Conservation (phyloP, 1,140 invertebrate species). For the Nylanderia fulva region DNA sequence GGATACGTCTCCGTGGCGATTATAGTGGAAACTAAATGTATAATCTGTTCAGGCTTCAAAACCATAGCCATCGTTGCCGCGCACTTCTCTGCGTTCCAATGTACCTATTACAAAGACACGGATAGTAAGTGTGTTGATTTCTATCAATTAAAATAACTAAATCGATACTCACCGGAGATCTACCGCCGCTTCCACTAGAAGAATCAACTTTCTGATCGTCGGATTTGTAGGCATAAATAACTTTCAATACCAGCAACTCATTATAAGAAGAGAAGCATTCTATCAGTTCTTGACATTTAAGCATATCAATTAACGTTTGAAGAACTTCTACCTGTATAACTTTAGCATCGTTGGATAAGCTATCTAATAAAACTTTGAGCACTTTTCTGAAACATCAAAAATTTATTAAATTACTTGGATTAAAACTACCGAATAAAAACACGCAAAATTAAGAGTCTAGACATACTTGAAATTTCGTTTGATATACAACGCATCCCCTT, state of each 20-base stretch:
- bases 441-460: not conserved
- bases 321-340: constrained; percentile 91
- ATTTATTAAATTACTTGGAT: not conserved
- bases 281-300: constrained; percentile 91
- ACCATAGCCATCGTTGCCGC: constrained; percentile 90
- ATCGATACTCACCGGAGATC: constrained; percentile 83
- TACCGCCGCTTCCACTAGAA: constrained; percentile 75
- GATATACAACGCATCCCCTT: constrained; percentile 81
- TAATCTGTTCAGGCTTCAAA: constrained; percentile 90
- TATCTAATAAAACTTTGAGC: constrained; percentile 91
- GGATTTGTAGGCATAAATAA: constrained; percentile 93
- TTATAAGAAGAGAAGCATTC: constrained; percentile 93
- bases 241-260: constrained; percentile 94
- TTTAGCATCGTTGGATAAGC: constrained; percentile 89
- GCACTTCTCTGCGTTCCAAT: constrained; percentile 88
- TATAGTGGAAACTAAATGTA: constrained; percentile 91
- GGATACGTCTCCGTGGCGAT: constrained; percentile 95
- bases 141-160: constrained; percentile 2
- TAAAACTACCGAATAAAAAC: not conserved
- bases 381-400: constrained; percentile 87
- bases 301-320: constrained; percentile 92
- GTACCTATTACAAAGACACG: constrained; percentile 53
- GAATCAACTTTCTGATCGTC: constrained; percentile 80
- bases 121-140: not conserved
- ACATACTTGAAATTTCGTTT: constrained; percentile 87